Base-by-base conservation (phyloP, 2,888 invertebrate genomes). In the Tetranychus piercei region DNA sequence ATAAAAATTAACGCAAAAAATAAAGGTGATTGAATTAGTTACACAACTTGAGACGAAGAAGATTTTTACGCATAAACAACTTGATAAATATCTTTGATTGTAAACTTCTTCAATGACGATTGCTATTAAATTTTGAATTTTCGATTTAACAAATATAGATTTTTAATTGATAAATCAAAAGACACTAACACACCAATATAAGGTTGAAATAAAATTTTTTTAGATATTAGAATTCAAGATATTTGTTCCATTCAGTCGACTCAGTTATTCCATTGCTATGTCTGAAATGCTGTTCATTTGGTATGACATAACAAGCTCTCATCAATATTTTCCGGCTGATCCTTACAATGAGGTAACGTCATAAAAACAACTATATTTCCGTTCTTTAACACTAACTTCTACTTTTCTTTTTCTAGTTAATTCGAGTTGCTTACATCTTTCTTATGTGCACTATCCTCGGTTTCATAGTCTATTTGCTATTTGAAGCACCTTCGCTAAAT, bases 301-400 rank as follows among this genome's bases (percentile, higher is more conserved):
- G 69, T 69, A 69, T 23, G 69, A 69, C 20, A 20, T 69, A 18
- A 69, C 69, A 18, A 69, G 23, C 20, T 69, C 69, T 22, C 69
- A 69, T 69, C 69, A 69, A 23, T 69, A 69, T 69, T 69, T 69
- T 69, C 69, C 69, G 20, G 34, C 34, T 20, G 69, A 69, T 69
- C 22, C 9, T 22, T 69, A 69, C 34, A 69, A 69, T 69, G 34
- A 23, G 69, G 69, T 69, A 69, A 22, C 11, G 5, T 15, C 55
- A 55, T 23, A 22, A 20, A 22, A 69, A 9, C 8, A 23, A 1
- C 9, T 7, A 22, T 6, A 69, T 23, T 22, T 22, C 34, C 34
- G 22, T 23, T 69, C 1, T 69, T 1, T 4, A 34, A 34, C 34
- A 34, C 1, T 34, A 2, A 34, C 9, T 22, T 23, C 6, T 11